Conservation (phyloP, 2,797 vertebrate genomes). For the Pantherophis vulpinus region DNA sequence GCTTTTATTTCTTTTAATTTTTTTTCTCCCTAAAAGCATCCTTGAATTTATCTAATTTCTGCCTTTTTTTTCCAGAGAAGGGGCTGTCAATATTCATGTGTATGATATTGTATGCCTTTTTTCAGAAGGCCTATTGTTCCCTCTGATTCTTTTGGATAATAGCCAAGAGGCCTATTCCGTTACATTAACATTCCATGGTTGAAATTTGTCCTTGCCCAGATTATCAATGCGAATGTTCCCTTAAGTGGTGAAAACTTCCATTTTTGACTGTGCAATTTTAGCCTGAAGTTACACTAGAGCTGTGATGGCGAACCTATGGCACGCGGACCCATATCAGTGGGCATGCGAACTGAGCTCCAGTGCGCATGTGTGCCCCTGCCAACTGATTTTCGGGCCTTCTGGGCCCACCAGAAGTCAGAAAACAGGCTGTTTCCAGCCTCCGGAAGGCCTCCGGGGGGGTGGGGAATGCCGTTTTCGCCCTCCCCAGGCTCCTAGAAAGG, state of each 20-base stretch:
- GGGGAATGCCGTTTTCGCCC: too few relatives aligned
- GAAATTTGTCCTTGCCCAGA: slow-evolving; percentile 7
- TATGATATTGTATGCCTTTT: neutral
- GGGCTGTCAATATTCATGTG: neutral
- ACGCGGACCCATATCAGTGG: too few relatives aligned
- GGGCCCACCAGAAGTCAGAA: too few relatives aligned
- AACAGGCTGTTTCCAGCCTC: too few relatives aligned
- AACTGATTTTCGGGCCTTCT: too few relatives aligned
- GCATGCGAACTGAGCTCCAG: too few relatives aligned
- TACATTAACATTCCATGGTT: slow-evolving; percentile 1
- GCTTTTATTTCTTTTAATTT: neutral
- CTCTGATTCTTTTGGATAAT: slow-evolving; percentile 23
- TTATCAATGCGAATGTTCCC: slow-evolving; percentile 1
- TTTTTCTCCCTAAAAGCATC: slow-evolving; percentile 1
- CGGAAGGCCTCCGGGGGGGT: too few relatives aligned
- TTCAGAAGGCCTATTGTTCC: neutral
- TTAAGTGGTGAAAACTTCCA: neutral
- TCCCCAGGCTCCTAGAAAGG: too few relatives aligned
- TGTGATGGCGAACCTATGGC: too few relatives aligned
- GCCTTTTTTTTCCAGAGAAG: slow-evolving; percentile 9
- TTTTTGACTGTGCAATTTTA: slow-evolving; percentile 7
- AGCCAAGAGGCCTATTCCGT: neutral
- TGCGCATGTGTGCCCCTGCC: too few relatives aligned
- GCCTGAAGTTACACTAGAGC: neutral
- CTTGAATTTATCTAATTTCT: neutral